Evolutionary conservation across 2,797 vertebrate genomes (phyloP).

Genomic region (Glyptemys insculpta): DNA sequence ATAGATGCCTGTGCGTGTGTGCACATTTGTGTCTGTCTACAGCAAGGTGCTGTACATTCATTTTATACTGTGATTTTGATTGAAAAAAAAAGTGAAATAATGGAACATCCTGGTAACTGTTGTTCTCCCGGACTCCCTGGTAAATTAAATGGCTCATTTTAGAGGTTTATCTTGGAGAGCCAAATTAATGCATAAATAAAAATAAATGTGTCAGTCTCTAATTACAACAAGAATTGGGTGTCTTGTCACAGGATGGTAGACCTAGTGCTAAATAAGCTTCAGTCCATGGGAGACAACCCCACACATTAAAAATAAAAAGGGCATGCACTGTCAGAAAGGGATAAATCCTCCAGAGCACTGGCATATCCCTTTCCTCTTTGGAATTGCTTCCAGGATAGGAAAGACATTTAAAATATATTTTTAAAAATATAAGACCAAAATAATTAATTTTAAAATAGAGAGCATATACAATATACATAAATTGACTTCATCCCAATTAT

Average conservation of each 20-base stretch:
- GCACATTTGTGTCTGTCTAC: background rate
- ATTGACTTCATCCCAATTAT: conserved; percentile 77
- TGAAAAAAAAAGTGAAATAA: conserved; percentile 61
- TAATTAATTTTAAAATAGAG: conserved; percentile 55
- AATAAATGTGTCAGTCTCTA: conserved; percentile 76
- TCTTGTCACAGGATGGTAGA: conserved; percentile 64
- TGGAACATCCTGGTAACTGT: conserved; percentile 55
- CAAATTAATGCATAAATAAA: conserved; percentile 80
- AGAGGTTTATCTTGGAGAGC: conserved; percentile 69
- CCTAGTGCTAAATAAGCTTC: conserved; percentile 71
- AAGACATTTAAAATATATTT: conserved; percentile 28
- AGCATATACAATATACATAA: conserved; percentile 51
- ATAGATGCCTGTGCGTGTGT: background rate
- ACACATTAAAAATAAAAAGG: conserved; percentile 70
- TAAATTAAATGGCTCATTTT: conserved; percentile 76
- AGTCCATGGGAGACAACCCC: conserved; percentile 10
- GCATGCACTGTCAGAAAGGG: conserved; percentile 50
- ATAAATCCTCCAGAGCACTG: conserved; percentile 53
- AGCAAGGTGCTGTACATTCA: background rate
- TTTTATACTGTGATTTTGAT: conserved; percentile 32
- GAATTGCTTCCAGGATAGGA: conserved; percentile 43
- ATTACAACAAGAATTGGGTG: conserved; percentile 71
- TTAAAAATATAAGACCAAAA: conserved; percentile 54
- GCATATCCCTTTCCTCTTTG: background rate
- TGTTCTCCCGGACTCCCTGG: conserved; percentile 53